Evolutionary conservation across 2,888 invertebrate species (phyloP).

Genomic region (Nephrotoma flavescens): DNA sequence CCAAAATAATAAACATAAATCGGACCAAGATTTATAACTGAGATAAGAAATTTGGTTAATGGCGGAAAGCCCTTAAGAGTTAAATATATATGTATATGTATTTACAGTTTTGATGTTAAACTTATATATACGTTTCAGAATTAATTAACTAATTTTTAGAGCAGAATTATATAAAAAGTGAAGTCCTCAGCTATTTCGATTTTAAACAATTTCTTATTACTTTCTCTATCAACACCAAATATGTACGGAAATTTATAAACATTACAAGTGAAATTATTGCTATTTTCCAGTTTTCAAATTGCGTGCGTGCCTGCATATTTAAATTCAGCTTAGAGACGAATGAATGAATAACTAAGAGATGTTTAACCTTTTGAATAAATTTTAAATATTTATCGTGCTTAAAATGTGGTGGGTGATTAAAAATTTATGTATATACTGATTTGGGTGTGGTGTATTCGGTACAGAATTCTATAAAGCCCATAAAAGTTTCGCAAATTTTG

Average conservation of each 20-base stretch:
- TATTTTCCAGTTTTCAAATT: neutral
- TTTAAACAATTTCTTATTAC: neutral
- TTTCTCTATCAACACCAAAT: neutral
- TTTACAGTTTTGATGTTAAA: neutral
- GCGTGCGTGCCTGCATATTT: neutral
- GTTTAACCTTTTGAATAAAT: neutral
- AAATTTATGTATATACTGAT: neutral
- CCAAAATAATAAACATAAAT: neutral
- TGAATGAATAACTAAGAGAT: neutral
- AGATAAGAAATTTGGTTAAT: neutral
- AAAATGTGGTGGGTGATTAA: neutral
- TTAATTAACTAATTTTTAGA: neutral
- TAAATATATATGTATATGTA: neutral
- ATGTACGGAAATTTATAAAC: neutral
- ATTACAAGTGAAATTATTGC: neutral
- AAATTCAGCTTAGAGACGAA: neutral
- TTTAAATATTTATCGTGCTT: neutral
- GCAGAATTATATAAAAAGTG: neutral
- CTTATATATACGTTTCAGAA: neutral
- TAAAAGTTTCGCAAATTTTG: neutral
- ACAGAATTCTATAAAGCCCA: neutral
- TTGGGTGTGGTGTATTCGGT: neutral
- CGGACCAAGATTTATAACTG: neutral
- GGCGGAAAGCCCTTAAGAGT: neutral
- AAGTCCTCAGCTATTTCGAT: neutral